Base-by-base conservation (phyloP, 2,888 invertebrate genomes). In the Diadegma fenestrale region DNA sequence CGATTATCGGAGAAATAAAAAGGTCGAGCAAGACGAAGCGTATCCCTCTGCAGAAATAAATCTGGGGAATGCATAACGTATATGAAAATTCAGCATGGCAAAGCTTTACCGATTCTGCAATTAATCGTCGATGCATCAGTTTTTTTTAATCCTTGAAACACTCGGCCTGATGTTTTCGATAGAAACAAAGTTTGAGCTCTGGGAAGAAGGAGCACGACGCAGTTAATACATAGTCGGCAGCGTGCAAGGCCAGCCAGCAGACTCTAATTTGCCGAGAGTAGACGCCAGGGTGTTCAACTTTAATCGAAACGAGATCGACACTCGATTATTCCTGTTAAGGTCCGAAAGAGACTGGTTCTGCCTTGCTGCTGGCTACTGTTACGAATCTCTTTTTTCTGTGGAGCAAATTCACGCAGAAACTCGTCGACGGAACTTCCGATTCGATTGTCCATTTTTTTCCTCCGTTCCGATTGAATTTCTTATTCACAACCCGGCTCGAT, bases 281-380 rank as follows among this genome's bases (percentile, higher is more conserved):
- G 64, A 68, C 78, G 68, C 63, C 72, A 37, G 37, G 54, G 33
- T 45, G 87, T 87, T 86, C 85, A 82, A 79, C 87, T 87, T 91
- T 92, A 91, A 92, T 92, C 91, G 91, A 91, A 90, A 88, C 90
- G 90, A 71, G 79, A 92, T 91, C 91, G 88, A 88, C 88, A 89
- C 76, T 88, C 89, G 89, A 92, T 92, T 92, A 92, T 92, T 90
- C 88, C 88, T 89, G 91, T 91, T 92, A 91, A 90, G 89, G 69
- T 41, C 73, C 58, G 78, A 73, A 68, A 58, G 78, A 79, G 43
- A 61, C 17, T n/a, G 54, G n/a, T n/a, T 26, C 58, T 43, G 45
- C n/a, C 37, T 64, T 51, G 48, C 63, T 26, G 8, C 26, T 58
- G 69, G 37, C 22, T 72, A 72, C 72, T 41, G 73, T 45, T n/a